Conservation (phyloP, 2,797 vertebrate species). For the Lacerta agilis region DNA sequence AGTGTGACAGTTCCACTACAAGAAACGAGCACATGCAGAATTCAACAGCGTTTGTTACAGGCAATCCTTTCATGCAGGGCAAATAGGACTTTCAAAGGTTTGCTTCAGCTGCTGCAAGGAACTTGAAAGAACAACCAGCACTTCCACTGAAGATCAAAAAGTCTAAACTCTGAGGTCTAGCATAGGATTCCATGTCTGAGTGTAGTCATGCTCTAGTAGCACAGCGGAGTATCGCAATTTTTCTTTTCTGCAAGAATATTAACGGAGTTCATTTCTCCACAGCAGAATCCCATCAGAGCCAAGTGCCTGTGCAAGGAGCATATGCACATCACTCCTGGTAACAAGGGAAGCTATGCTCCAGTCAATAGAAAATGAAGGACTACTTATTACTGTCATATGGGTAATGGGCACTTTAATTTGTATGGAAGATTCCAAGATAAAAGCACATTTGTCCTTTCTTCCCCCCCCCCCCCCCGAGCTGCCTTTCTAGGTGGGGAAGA, state of each 20-base stretch:
- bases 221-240: neutral
- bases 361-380: constrained; percentile 19
- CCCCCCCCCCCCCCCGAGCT: neutral
- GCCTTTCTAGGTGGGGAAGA: neutral
- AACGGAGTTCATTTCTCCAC: neutral
- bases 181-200: neutral
- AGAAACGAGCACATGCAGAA: neutral
- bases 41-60: neutral
- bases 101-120: neutral
- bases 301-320: neutral
- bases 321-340: neutral
- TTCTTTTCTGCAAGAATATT: constrained; percentile 27
- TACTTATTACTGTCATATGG: neutral
- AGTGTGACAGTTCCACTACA: neutral
- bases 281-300: neutral
- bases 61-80: constrained; percentile 21
- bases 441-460: neutral
- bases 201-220: neutral
- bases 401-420: neutral
- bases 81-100: constrained; percentile 29
- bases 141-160: constrained; percentile 4
- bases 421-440: neutral
- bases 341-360: constrained; percentile 8
- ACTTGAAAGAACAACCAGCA: constrained; percentile 16
- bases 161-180: neutral